A percentile compares a stretch with the other conserved stretches of the same genome.
These are phyloP conservation scores for Oreochromis aureus DNA, from an alignment of 2,113 vertebrate genomes.

Conservation along the genomic window DNA sequence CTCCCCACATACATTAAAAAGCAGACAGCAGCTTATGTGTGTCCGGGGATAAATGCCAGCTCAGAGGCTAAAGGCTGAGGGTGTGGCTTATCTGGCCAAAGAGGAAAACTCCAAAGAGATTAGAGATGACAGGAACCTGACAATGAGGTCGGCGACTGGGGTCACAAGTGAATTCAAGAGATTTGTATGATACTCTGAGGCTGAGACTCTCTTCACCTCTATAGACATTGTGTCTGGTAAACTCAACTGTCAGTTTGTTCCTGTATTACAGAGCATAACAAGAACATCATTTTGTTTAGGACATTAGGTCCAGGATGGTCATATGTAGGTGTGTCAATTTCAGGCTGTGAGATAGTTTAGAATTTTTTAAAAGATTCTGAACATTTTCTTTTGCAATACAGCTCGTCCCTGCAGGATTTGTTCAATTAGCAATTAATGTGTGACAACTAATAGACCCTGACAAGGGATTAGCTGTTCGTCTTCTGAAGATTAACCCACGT, in stretches of 20 bases:
- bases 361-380: not conserved
- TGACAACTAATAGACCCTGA: conserved; percentile 42
- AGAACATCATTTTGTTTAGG: not conserved
- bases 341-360: not conserved
- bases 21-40: conserved; percentile 52
- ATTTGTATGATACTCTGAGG: conserved; percentile 32
- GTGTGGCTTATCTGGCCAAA: conserved; percentile 41
- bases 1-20: conserved; percentile 29
- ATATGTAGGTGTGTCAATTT: not conserved
- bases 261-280: not conserved
- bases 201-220: conserved; percentile 7
- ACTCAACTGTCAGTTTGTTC: not conserved
- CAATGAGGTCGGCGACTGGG: not conserved
- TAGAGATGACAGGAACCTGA: not conserved
- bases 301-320: not conserved
- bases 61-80: conserved; percentile 52
- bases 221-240: not conserved
- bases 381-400: not conserved
- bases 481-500: conserved; percentile 53
- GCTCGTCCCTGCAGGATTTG: conserved; percentile 24
- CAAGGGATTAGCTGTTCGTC: conserved; percentile 54
- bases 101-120: conserved; percentile 32
- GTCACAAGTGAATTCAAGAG: conserved; percentile 28
- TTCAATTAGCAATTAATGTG: conserved; percentile 14
- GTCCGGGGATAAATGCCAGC: conserved; percentile 49